These are phyloP conservation scores for Trichopria drosophilae DNA, from an alignment of 2,888 invertebrate genomes.

Conservation along the genomic window DNA sequence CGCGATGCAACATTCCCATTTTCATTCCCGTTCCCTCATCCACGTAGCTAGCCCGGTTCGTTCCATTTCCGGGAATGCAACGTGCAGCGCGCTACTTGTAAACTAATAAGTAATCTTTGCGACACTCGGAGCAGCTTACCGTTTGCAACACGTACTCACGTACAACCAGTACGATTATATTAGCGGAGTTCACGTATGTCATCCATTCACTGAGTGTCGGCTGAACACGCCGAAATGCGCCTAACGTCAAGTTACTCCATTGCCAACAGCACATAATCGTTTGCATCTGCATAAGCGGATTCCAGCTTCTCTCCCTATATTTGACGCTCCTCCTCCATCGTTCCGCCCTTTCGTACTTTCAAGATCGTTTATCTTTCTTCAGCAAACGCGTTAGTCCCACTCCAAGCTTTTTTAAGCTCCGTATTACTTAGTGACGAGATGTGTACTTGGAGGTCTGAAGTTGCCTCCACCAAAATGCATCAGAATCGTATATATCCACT, in stretches of 20 bases:
- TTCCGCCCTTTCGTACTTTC: conserved; percentile 6
- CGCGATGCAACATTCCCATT: too few species aligned
- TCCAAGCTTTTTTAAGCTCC: too few species aligned
- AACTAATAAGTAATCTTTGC: conserved; percentile 45
- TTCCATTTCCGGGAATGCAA: too few species aligned
- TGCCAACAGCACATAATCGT: conserved; percentile 42
- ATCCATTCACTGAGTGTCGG: conserved; percentile 3
- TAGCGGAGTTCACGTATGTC: too few species aligned
- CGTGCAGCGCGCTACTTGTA: conserved; percentile 29
- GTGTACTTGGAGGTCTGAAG: too few species aligned
- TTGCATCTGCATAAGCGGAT: conserved; percentile 44
- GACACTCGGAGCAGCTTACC: conserved; percentile 9
- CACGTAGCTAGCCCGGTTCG: conserved; percentile 11
- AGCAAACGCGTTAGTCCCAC: too few species aligned
- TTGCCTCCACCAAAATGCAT: too few species aligned
- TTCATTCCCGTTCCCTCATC: conserved; percentile 40
- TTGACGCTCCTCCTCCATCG: conserved; percentile 7
- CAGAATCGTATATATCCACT: too few species aligned
- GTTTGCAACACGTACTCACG: too few species aligned
- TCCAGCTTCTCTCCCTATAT: conserved; percentile 16
- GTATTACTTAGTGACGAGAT: conserved; percentile 12
- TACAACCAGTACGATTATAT: too few species aligned
- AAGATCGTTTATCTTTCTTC: too few species aligned
- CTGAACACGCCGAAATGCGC: conserved; percentile 13
- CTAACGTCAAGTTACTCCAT: conserved; percentile 34